phyloP scores from a whole-genome alignment of 2,797 vertebrate genomes.

The Lutra lutra region DNA sequence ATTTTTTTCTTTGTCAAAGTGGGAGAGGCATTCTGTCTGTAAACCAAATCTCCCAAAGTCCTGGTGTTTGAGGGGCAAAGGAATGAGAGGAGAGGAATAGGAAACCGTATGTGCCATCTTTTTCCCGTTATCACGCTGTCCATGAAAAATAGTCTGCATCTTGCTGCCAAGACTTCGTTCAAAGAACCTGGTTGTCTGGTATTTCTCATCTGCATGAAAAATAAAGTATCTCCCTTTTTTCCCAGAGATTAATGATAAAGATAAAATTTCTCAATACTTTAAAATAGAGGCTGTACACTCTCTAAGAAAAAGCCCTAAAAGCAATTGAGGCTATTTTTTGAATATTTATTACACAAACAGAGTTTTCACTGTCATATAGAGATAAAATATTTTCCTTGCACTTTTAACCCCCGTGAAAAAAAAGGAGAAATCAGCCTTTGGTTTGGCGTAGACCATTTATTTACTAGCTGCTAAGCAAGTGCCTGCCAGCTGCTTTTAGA shows the following conservation, averaged over 20 bases:
- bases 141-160: slow-evolving; percentile 13
- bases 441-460: not conserved
- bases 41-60: not conserved
- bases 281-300: not conserved
- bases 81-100: slow-evolving; percentile 13
- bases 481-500: not conserved
- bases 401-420: not conserved
- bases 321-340: slow-evolving; percentile 48
- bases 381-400: not conserved
- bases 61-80: not conserved
- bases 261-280: slow-evolving; percentile 62
- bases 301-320: slow-evolving; percentile 61
- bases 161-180: slow-evolving; percentile 39
- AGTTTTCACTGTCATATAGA: slow-evolving; percentile 35
- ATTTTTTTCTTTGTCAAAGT: slow-evolving; percentile 25
- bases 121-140: not conserved
- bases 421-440: not conserved
- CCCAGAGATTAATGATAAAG: slow-evolving; percentile 60
- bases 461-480: not conserved
- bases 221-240: slow-evolving; percentile 40
- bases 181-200: slow-evolving; percentile 65
- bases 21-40: not conserved
- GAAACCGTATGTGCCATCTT: slow-evolving; percentile 15
- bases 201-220: slow-evolving; percentile 69
- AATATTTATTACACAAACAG: slow-evolving; percentile 12